These are phyloP conservation scores for Enteromius fasciolatus DNA, from an alignment of 2,797 vertebrate genomes.

Conservation along the genomic window DNA sequence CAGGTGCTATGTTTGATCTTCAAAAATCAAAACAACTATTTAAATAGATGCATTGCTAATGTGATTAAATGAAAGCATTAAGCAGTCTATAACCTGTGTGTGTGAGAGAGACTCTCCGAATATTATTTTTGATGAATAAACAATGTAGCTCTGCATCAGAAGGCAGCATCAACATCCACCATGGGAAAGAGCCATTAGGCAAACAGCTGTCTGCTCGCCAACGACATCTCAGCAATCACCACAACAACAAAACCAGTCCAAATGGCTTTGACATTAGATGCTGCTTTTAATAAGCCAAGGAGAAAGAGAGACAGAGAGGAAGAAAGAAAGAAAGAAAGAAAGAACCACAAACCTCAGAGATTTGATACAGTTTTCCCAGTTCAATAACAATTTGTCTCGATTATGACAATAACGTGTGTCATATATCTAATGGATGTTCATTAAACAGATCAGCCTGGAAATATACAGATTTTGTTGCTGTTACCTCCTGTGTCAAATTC, in stretches of 20 bases:
- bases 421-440: constrained; percentile 14
- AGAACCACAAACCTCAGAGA: background rate
- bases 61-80: constrained; percentile 40
- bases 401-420: constrained; percentile 6
- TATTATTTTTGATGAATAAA: constrained; percentile 46
- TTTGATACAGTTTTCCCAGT: constrained; percentile 18
- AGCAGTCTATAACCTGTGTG: constrained; percentile 6
- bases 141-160: constrained; percentile 16
- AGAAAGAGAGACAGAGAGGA: constrained; percentile 1
- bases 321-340: background rate
- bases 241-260: constrained; percentile 8
- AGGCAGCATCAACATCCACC: constrained; percentile 34
- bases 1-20: constrained; percentile 51
- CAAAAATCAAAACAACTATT: constrained; percentile 44
- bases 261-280: constrained; percentile 15
- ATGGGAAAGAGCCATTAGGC: constrained; percentile 34
- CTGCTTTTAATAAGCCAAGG: constrained; percentile 28
- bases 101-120: constrained; percentile 24
- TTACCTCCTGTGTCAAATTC: constrained; percentile 14
- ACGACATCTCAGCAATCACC: constrained; percentile 30
- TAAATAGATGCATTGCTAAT: constrained; percentile 48
- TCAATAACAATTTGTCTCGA: constrained; percentile 14
- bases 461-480: constrained; percentile 16
- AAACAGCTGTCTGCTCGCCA: constrained; percentile 42
- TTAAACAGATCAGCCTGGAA: constrained; percentile 15